A percentile compares a stretch with the other conserved stretches of the same genome.
Evolutionary conservation across 2,797 vertebrate species (phyloP).

Genomic region (Remorina albescens): DNA sequence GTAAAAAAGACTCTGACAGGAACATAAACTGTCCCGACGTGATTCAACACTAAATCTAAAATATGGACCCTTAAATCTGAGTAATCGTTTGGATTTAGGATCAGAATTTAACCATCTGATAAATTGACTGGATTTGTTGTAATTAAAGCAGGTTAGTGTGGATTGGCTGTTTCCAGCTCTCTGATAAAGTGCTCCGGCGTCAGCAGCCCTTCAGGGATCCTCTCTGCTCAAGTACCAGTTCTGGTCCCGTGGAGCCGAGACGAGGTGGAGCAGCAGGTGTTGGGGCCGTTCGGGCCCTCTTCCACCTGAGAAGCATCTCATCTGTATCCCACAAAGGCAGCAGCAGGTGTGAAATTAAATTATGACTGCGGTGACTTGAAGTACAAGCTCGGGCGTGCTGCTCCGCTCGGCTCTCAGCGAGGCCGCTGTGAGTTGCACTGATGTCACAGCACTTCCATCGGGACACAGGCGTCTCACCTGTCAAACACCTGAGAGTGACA

Average conservation of each 20-base stretch:
- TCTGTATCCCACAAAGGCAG: slow-evolving; percentile 34
- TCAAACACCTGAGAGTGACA: not conserved
- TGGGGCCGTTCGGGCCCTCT: slow-evolving; percentile 22
- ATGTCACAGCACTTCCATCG: slow-evolving; percentile 11
- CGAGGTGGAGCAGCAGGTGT: slow-evolving; percentile 23
- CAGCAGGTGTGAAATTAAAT: slow-evolving; percentile 66
- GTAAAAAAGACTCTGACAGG: too few relatives aligned
- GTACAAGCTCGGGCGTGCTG: slow-evolving; percentile 41
- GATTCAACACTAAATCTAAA: too few relatives aligned
- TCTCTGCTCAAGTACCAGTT: not conserved
- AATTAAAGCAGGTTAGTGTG: not conserved
- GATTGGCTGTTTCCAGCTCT: not conserved
- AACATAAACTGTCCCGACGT: too few relatives aligned
- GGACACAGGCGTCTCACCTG: not conserved
- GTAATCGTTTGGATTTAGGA: too few relatives aligned
- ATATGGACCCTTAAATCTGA: too few relatives aligned
- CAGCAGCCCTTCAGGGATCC: not conserved
- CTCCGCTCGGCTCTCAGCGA: slow-evolving; percentile 13
- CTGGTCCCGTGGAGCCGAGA: slow-evolving; percentile 10
- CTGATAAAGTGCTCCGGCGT: not conserved
- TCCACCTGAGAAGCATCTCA: slow-evolving; percentile 41
- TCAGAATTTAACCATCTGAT: not conserved
- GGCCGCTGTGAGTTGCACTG: slow-evolving; percentile 13
- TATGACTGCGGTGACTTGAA: slow-evolving; percentile 44
- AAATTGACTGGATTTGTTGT: not conserved